Conservation (phyloP, 2,113 vertebrate species). For the Microcebus jonahi region DNA sequence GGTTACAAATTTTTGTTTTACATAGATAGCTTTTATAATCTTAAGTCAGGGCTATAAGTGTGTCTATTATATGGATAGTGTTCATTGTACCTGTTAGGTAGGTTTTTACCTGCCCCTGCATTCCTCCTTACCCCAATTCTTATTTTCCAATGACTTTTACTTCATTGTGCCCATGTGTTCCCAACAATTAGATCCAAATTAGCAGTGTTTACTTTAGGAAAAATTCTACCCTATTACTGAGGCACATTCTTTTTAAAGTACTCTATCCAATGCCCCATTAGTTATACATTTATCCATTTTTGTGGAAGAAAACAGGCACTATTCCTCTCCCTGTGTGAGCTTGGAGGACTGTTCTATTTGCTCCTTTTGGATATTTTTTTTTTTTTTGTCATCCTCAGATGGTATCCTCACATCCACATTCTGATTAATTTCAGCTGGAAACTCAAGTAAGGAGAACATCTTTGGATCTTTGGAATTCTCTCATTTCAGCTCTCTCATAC, state of each 20-base stretch:
- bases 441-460: neutral
- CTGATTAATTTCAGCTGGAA: neutral
- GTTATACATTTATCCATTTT: neutral
- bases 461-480: neutral
- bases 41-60: too few species aligned
- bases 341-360: neutral
- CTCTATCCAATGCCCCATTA: neutral
- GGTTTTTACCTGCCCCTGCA: too few species aligned
- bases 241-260: neutral
- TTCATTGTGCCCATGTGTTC: too few species aligned
- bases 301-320: neutral
- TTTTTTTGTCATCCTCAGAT: neutral
- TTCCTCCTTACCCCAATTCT: too few species aligned
- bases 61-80: too few species aligned
- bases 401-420: neutral
- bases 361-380: neutral
- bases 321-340: neutral
- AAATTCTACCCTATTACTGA: neutral
- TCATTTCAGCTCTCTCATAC: neutral
- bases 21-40: too few species aligned
- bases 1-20: too few species aligned
- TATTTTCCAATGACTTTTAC: too few species aligned
- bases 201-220: neutral
- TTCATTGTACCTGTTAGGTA: too few species aligned
- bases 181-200: too few species aligned